Conservation (phyloP, 2,797 vertebrate species). For the Sylvia borin region DNA sequence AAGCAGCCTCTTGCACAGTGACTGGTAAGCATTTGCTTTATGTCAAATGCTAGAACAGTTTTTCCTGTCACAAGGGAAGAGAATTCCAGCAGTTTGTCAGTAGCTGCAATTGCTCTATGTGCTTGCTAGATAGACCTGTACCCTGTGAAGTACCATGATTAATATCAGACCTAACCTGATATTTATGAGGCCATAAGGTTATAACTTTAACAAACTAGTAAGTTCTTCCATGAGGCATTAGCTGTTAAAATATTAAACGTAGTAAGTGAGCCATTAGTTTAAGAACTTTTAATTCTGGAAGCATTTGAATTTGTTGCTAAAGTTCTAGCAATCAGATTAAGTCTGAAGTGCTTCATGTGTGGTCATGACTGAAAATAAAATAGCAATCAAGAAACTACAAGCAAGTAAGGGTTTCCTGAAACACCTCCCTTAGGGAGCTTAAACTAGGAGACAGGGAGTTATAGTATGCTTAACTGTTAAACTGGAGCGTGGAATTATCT, state of each 20-base stretch:
- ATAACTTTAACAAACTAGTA: neutral
- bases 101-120: neutral
- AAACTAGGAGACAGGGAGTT: neutral
- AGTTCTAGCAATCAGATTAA: neutral
- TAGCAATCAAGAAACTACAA: constrained; percentile 12
- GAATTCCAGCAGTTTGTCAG: neutral
- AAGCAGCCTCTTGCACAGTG: neutral
- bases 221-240: neutral
- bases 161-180: neutral
- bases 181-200: neutral
- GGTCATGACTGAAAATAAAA: neutral
- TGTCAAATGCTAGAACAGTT: neutral
- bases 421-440: constrained; percentile 2
- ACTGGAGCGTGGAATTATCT: neutral
- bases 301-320: neutral
- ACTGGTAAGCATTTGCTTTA: neutral
- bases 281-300: neutral
- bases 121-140: neutral
- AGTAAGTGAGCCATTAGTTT: neutral
- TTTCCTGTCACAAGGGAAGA: neutral
- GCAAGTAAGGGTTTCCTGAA: constrained; percentile 6
- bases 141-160: neutral
- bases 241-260: neutral
- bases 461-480: neutral
- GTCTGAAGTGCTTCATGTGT: neutral